A percentile compares a stretch with the other conserved stretches of the same genome.
Conservation (phyloP, 1,140 invertebrate genomes). For the Lasioglossum albipes region DNA sequence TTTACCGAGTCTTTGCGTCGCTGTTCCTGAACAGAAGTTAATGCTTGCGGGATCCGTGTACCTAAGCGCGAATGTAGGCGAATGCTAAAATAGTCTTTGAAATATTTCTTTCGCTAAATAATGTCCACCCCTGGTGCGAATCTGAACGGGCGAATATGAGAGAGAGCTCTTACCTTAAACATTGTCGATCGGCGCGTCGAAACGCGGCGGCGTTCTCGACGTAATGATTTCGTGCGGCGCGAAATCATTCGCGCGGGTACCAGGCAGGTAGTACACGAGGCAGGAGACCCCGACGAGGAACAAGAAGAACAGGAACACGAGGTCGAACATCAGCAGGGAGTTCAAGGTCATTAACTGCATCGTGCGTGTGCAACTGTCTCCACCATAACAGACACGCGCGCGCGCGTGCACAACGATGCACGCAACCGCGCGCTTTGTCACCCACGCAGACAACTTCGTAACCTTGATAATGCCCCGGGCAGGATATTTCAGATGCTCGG, state of each 20-base stretch:
- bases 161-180: slow-evolving; percentile 74
- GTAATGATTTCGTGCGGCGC: slow-evolving; percentile 76
- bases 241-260: slow-evolving; percentile 74
- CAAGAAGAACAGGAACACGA: slow-evolving; percentile 91
- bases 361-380: slow-evolving; percentile 69
- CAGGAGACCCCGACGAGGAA: slow-evolving; percentile 90
- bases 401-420: slow-evolving; percentile 46
- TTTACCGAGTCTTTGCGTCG: background rate
- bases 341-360: slow-evolving; percentile 92
- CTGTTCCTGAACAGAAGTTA: background rate
- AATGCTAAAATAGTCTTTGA: too few relatives aligned
- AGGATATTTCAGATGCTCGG: background rate
- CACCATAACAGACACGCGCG: slow-evolving; percentile 71
- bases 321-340: slow-evolving; percentile 91
- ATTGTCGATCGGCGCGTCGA: slow-evolving; percentile 76
- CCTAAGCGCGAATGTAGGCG: background rate
- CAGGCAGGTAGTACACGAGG: slow-evolving; percentile 88
- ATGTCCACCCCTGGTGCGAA: too few relatives aligned
- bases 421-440: slow-evolving; percentile 39
- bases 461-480: background rate
- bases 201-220: slow-evolving; percentile 67
- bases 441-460: slow-evolving; percentile 33
- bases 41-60: background rate
- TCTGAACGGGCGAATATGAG: too few relatives aligned
- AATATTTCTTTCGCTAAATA: too few relatives aligned